Evolutionary conservation across 2,113 vertebrate genomes (phyloP).

Genomic region (Dromiciops gliroides): DNA sequence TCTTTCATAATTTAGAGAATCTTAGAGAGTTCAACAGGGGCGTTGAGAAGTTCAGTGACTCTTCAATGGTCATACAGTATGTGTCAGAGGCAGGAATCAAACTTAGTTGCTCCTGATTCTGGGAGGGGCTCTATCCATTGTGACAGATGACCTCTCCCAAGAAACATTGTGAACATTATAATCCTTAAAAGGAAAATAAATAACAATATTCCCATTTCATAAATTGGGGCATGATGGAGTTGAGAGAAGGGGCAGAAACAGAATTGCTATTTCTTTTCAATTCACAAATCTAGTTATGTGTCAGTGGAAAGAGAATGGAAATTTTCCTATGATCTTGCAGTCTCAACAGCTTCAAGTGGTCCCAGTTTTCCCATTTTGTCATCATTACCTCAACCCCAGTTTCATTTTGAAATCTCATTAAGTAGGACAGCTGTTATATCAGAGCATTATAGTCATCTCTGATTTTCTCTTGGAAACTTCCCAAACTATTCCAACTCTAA

Average conservation of each 20-base stretch:
- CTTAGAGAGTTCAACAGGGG: neutral
- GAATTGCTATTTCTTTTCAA: neutral
- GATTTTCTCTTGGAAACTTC: neutral
- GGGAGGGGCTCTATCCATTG: neutral
- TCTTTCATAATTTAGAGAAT: neutral
- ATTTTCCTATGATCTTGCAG: conserved; percentile 8
- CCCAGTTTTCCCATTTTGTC: neutral
- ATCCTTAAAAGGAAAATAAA: neutral
- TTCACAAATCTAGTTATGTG: neutral
- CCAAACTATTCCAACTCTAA: neutral
- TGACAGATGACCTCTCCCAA: neutral
- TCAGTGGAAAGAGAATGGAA: neutral
- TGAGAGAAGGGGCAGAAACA: neutral
- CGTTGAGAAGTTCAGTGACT: neutral
- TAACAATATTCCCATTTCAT: neutral
- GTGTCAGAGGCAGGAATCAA: neutral
- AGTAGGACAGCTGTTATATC: neutral
- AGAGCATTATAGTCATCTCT: neutral
- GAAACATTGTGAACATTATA: neutral
- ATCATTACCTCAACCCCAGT: neutral
- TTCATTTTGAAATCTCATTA: neutral
- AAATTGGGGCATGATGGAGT: neutral
- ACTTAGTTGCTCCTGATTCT: neutral
- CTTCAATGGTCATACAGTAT: neutral
- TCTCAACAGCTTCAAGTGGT: neutral